Base-by-base conservation (phyloP, 2,888 invertebrate species). In the Aleiodes alternator region DNA sequence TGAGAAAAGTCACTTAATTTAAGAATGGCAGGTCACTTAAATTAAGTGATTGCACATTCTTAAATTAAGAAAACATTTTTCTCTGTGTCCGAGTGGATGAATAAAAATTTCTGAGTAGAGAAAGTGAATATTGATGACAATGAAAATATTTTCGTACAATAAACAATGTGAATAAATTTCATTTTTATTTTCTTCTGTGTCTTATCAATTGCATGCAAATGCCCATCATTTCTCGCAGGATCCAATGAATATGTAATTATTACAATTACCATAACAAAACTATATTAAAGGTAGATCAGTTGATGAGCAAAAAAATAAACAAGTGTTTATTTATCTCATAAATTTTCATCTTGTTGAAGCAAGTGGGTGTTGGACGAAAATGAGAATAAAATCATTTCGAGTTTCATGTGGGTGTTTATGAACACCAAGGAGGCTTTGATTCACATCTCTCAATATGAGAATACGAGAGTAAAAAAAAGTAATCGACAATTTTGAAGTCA, bases 321-420 rank as follows among this genome's bases (percentile, higher is more conserved):
- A 38, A 43, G n/a, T 16, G 11, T 23, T 43, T 8, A 48, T 11
- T 48, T 43, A 64, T 64, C 64, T 6, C 64, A 64, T 64, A 64
- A 64, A 38, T 48, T n/a, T 16, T 48, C 48, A 3, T 64, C 34
- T 64, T 14, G 23, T 43, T 23, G n/a, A 8, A 38, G 1, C 64
- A 64, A 64, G 64, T 64, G 64, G 64, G 64, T 64, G 64, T 43
- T 64, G 64, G 64, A 23, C 38, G 43, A 64, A 43, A 43, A 64
- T 7, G 64, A 64, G 14, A 64, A 43, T 48, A 64, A 64, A 48
- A 64, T 43, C 48, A 69, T 69, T 69, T 72, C 51, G 48, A 72
- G 72, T 72, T 43, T 38, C 53, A 55, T 29, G 72, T 64, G 64
- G 64, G 64, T 64, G 64, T 64, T 64, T 43, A 64, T 64, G 64